These are phyloP conservation scores for Phylloscopus whistleri DNA, from an alignment of 2,113 vertebrate species.

Conservation along the genomic window DNA sequence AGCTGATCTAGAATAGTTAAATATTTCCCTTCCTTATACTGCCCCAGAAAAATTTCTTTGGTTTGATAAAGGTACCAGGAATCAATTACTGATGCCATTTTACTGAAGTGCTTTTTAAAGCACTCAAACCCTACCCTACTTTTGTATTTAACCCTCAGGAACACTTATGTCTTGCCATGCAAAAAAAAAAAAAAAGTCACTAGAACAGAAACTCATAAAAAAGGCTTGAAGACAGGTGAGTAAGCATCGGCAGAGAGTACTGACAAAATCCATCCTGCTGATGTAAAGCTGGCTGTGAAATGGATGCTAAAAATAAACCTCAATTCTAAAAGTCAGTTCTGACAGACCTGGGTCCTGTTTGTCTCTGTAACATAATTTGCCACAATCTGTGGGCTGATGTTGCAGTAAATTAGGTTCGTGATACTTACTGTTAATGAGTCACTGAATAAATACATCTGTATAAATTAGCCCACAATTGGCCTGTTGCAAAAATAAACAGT, in stretches of 20 bases:
- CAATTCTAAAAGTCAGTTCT: constrained; percentile 56
- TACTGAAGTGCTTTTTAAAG: background rate
- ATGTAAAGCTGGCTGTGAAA: constrained; percentile 35
- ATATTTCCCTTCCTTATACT: background rate
- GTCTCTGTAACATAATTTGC: constrained; percentile 57
- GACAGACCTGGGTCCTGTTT: constrained; percentile 48
- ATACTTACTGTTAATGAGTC: constrained; percentile 66
- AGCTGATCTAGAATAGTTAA: background rate
- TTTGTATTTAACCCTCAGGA: background rate
- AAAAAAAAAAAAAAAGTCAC: background rate
- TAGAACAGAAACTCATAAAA: background rate
- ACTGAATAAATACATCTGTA: constrained; percentile 67
- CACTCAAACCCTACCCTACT: background rate
- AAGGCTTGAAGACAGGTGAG: background rate
- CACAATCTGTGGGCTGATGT: constrained; percentile 70
- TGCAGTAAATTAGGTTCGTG: constrained; percentile 63
- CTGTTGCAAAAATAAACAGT: constrained; percentile 52
- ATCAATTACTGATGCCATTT: background rate
- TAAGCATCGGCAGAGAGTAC: background rate
- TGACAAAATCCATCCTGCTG: background rate
- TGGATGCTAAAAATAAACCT: constrained; percentile 39
- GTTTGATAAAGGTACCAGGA: background rate
- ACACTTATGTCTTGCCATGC: background rate
- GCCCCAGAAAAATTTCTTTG: background rate
- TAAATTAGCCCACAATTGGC: constrained; percentile 65